These are phyloP conservation scores for Margaritifera margaritifera DNA, from an alignment of 2,888 invertebrate genomes.

Conservation along the genomic window DNA sequence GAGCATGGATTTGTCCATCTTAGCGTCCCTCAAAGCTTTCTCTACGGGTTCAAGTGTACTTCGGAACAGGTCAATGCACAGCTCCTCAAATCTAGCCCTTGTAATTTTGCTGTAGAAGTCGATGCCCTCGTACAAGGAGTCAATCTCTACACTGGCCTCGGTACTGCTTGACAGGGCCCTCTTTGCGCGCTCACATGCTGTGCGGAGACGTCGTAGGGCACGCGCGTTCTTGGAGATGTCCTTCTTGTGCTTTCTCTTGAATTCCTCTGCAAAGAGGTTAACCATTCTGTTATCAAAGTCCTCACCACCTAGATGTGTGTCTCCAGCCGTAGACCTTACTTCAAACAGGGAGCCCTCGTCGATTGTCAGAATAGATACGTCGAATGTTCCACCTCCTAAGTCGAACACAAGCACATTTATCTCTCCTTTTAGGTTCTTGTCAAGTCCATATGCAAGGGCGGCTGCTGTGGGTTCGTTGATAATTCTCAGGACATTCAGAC, in stretches of 20 bases:
- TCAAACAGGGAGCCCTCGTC: conserved; percentile 76
- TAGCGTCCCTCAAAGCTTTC: conserved; percentile 84
- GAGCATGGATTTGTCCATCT: conserved; percentile 83
- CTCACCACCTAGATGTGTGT: conserved; percentile 68
- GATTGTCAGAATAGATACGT: conserved; percentile 75
- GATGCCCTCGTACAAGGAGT: conserved; percentile 62
- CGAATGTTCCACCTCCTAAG: conserved; percentile 75
- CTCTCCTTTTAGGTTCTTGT: conserved; percentile 74
- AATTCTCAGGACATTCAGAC: conserved; percentile 73
- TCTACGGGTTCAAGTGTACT: conserved; percentile 85
- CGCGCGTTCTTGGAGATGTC: conserved; percentile 54
- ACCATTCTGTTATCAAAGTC: conserved; percentile 67
- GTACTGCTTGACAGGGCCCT: conserved; percentile 61
- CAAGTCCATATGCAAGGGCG: conserved; percentile 78
- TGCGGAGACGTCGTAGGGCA: conserved; percentile 61
- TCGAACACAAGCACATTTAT: conserved; percentile 77
- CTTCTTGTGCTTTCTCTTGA: conserved; percentile 60
- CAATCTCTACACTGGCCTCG: conserved; percentile 65
- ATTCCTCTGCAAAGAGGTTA: conserved; percentile 60
- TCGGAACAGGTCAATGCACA: conserved; percentile 71
- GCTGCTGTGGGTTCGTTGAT: conserved; percentile 79
- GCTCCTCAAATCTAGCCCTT: conserved; percentile 66
- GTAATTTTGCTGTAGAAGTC: conserved; percentile 73
- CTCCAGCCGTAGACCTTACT: conserved; percentile 67
- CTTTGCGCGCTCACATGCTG: conserved; percentile 67